Conservation (phyloP, 2,888 invertebrate genomes). For the Brachyptera putata region DNA sequence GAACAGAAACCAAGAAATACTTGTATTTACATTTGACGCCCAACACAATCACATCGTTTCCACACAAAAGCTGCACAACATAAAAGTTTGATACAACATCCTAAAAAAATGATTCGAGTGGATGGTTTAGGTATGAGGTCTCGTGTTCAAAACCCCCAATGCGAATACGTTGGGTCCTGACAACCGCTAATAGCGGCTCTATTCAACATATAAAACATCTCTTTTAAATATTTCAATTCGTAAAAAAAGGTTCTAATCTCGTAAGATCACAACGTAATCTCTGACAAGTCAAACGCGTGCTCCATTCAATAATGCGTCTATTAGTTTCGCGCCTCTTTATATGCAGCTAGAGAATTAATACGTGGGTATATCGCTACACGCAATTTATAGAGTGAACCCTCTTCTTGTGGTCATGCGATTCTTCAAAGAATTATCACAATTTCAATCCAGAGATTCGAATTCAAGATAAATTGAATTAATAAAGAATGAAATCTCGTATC, state of each 20-base stretch:
- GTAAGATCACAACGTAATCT: slow-evolving; percentile 4
- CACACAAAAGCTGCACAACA: too few relatives aligned
- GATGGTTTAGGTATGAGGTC: too few relatives aligned
- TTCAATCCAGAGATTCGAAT: background rate
- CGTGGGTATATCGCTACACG: too few relatives aligned
- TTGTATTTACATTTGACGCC: too few relatives aligned
- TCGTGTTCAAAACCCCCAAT: background rate
- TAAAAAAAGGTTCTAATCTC: slow-evolving; percentile 12
- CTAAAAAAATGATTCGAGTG: background rate
- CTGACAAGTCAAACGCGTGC: too few relatives aligned
- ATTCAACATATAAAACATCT: slow-evolving; percentile 8
- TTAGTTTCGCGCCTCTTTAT: background rate
- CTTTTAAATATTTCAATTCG: background rate
- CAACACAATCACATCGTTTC: background rate
- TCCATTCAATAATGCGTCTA: slow-evolving; percentile 14
- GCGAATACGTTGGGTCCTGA: background rate
- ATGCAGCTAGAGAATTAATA: too few relatives aligned
- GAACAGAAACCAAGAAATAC: too few relatives aligned
- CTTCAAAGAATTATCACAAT: background rate
- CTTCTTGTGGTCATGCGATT: too few relatives aligned
- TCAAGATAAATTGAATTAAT: background rate
- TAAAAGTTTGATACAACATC: background rate
- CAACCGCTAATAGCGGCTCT: slow-evolving; percentile 4
- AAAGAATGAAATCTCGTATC: too few relatives aligned
- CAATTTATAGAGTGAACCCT: too few relatives aligned